Evolutionary conservation across 2,888 invertebrate species (phyloP).

Genomic region (Lomographa bimaculata): DNA sequence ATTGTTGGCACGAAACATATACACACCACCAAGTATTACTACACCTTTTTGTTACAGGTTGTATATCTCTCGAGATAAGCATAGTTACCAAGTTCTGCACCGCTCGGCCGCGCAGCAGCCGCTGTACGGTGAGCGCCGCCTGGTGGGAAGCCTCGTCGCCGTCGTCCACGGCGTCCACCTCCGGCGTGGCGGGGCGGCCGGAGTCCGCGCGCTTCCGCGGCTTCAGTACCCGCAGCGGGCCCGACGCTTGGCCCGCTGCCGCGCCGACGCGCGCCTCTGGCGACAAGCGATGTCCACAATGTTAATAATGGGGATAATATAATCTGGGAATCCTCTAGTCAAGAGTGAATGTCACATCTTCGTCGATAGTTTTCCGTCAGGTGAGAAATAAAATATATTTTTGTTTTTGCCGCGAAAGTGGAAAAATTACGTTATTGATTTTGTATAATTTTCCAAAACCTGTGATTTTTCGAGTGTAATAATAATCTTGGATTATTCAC

Average conservation of each 20-base stretch:
- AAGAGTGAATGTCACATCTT: too few relatives aligned
- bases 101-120: conserved; percentile 87
- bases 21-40: too few relatives aligned
- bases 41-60: too few relatives aligned
- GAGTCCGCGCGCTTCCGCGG: conserved; percentile 38
- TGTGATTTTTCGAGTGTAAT: too few relatives aligned
- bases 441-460: too few relatives aligned
- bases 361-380: too few relatives aligned
- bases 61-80: too few relatives aligned
- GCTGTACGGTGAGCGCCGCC: conserved; percentile 85
- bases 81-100: conserved; percentile 87
- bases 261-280: conserved; percentile 70
- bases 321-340: neutral
- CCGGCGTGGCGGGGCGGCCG: conserved; percentile 57
- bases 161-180: conserved; percentile 54
- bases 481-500: too few relatives aligned
- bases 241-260: conserved; percentile 36
- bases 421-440: too few relatives aligned
- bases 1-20: too few relatives aligned
- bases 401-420: too few relatives aligned
- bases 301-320: neutral
- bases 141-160: conserved; percentile 57
- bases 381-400: too few relatives aligned
- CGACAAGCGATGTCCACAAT: neutral
- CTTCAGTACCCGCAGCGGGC: conserved; percentile 59